These are phyloP conservation scores for Muraenolepis orangiensis DNA, from an alignment of 2,797 vertebrate genomes.

Conservation along the genomic window DNA sequence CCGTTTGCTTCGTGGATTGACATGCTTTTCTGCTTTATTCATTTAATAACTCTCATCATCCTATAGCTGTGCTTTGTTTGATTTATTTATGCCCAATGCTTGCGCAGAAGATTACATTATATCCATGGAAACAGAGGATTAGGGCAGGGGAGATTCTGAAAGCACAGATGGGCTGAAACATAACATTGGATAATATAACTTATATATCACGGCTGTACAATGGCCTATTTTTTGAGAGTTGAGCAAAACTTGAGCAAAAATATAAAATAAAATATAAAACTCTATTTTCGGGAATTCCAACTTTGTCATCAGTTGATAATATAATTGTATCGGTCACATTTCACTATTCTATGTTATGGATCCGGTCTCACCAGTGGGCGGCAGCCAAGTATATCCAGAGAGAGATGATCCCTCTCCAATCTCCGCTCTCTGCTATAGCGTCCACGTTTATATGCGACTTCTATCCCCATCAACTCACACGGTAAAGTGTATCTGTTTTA, in stretches of 20 bases:
- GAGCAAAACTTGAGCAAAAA: too few relatives aligned
- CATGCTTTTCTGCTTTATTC: conserved; percentile 30
- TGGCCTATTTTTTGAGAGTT: too few relatives aligned
- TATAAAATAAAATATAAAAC: too few relatives aligned
- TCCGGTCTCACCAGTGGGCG: conserved; percentile 50
- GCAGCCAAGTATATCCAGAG: conserved; percentile 42
- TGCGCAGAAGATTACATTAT: conserved; percentile 60
- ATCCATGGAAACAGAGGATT: conserved; percentile 59
- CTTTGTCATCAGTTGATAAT: background rate
- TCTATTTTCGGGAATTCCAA: background rate
- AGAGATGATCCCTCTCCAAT: too few relatives aligned
- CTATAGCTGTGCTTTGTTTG: conserved; percentile 51
- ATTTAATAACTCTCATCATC: conserved; percentile 4
- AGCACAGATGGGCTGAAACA: conserved; percentile 50
- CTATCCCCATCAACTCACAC: background rate
- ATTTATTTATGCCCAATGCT: conserved; percentile 56
- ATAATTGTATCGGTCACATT: background rate
- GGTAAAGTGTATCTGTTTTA: background rate
- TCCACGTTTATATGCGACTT: too few relatives aligned
- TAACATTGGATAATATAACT: too few relatives aligned
- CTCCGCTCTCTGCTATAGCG: too few relatives aligned
- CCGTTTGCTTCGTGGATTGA: conserved; percentile 39
- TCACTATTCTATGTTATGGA: background rate
- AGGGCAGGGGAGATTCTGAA: conserved; percentile 31
- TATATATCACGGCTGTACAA: too few relatives aligned